A percentile compares a stretch with the other conserved stretches of the same genome.
Conservation (phyloP, 2,797 vertebrate genomes). For the Manis pentadactyla region DNA sequence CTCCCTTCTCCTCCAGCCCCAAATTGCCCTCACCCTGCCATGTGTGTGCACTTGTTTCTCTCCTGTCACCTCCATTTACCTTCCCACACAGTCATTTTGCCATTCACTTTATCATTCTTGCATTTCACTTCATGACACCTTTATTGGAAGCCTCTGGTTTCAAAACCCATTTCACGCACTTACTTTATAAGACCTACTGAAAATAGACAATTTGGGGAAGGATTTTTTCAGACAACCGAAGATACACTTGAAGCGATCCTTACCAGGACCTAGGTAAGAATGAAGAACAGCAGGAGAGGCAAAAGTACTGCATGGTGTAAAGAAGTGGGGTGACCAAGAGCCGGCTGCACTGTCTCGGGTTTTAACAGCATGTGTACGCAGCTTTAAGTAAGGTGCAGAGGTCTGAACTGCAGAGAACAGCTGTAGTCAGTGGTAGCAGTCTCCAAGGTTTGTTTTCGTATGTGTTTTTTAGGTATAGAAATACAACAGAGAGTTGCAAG, state of each 20-base stretch:
- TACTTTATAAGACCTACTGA: not conserved
- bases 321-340: not conserved
- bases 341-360: not conserved
- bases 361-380: not conserved
- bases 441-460: not conserved
- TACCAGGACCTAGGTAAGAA: not conserved
- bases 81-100: not conserved
- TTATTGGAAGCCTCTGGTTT: slow-evolving; percentile 44
- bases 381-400: not conserved
- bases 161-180: not conserved
- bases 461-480: not conserved
- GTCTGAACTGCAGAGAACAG: not conserved
- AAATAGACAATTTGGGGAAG: slow-evolving; percentile 19
- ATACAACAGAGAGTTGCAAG: not conserved
- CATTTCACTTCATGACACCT: slow-evolving; percentile 3
- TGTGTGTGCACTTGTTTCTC: not conserved
- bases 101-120: slow-evolving; percentile 7
- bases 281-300: not conserved
- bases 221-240: slow-evolving; percentile 25
- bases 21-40: not conserved
- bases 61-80: not conserved
- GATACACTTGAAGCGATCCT: not conserved
- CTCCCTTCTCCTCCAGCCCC: not conserved
- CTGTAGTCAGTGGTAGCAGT: not conserved
- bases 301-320: not conserved